Evolutionary conservation across 2,797 vertebrate species (phyloP), one percentile per base, ranked within the genome.

Genomic region (Gymnopithys bicolor): DNA sequence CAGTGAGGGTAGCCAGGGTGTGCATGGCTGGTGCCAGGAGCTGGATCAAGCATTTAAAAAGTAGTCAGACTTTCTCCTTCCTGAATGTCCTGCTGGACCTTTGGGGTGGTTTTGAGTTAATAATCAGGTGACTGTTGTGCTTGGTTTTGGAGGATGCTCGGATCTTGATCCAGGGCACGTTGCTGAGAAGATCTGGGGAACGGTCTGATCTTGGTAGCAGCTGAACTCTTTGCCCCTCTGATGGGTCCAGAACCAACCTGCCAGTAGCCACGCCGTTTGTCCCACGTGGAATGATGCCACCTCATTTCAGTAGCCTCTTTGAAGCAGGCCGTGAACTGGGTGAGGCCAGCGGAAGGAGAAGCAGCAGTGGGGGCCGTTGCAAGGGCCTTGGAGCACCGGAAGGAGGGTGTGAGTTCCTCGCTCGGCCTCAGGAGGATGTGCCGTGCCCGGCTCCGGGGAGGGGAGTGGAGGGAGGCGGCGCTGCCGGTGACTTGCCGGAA

Each of bases 361-460:
- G 39, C 25, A 33, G 27, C n/a, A 4, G 0, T 0, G 0, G 43
- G 25, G 15, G 12, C 6, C 4, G n/a, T 1, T 1, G 17, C 41
- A 3, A 28, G 23, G 37, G 6, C 35, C 32, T 12, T 35, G 66
- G 55, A 37, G 77, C 32, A 2, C 10, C 33, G 6, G 30, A 10
- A 27, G 49, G 19, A 5, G 49, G 19, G 5, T 22, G 8, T 1
- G 13, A 14, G 11, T 48, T 77, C 35, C 64, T 1, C 49, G 63
- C 48, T 48, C 24, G 16, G 51, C 79, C 23, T 33, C 55, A 2
- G 32, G 22, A 23, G 52, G 18, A 7, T 24, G 11, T 2, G 13
- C n/a, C 19, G 19, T 62, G 39, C 60, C 60, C 19, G 14, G 41
- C 62, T 13, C 15, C 32, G 2, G n/a, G n/a, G 39, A 23, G 39